A percentile compares a stretch with the other conserved stretches of the same genome.
Evolutionary conservation across 1,140 invertebrate species (phyloP).

Genomic region (Harpegnathos saltator): DNA sequence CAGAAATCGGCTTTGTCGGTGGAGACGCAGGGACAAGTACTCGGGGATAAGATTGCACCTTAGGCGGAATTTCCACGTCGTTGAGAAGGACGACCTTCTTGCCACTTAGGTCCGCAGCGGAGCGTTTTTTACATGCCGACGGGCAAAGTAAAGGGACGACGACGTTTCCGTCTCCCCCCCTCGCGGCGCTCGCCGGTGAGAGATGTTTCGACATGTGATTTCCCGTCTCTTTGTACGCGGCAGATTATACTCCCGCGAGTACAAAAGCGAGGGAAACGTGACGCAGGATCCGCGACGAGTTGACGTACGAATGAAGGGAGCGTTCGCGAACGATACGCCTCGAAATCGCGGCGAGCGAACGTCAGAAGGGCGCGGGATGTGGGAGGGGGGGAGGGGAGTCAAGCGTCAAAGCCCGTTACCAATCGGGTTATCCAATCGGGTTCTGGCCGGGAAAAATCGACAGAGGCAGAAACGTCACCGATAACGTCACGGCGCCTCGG

Average conservation of each 20-base stretch:
- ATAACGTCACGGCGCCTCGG: not conserved
- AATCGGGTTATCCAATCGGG: not conserved
- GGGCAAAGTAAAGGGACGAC: constrained; percentile 35
- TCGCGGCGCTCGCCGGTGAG: not conserved
- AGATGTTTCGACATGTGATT: constrained; percentile 45
- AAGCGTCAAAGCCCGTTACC: not conserved
- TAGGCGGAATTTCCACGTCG: constrained; percentile 19
- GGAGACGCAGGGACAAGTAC: not conserved
- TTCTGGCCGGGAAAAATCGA: not conserved
- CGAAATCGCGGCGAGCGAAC: not conserved
- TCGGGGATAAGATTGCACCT: not conserved
- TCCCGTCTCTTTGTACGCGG: constrained; percentile 1
- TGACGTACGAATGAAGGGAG: not conserved
- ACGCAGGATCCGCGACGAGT: not conserved
- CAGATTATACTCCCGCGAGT: not conserved
- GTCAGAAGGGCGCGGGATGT: no score
- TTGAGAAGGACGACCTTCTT: constrained; percentile 15
- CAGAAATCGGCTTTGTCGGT: constrained; percentile 15
- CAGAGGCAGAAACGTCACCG: not conserved
- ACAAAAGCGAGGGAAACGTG: not conserved
- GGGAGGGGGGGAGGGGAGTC: not conserved
- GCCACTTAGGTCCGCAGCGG: constrained; percentile 20
- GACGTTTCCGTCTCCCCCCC: constrained; percentile 11
- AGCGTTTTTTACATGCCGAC: constrained; percentile 40
- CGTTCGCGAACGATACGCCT: not conserved